Conservation (phyloP, 2,113 vertebrate genomes). For the Mormoops blainvillei region DNA sequence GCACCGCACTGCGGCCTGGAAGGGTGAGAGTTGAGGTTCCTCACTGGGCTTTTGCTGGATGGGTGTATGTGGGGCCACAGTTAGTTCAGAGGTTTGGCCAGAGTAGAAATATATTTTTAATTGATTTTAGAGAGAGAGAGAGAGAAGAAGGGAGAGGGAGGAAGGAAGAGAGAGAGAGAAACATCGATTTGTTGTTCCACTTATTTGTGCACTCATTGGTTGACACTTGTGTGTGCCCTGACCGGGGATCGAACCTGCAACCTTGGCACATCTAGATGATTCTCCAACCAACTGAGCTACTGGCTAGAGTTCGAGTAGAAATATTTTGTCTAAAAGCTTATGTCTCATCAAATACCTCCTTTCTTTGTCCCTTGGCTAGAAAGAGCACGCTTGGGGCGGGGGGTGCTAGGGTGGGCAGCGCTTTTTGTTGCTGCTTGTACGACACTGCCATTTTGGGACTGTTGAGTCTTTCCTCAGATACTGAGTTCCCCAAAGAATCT, state of each 20-base stretch:
- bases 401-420: fast-evolving
- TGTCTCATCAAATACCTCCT: neutral
- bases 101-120: too few relatives aligned
- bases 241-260: too few relatives aligned
- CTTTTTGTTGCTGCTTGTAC: neutral
- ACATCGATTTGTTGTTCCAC: too few relatives aligned
- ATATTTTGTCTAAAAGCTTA: neutral
- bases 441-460: neutral
- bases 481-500: neutral
- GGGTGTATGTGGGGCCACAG: neutral
- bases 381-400: neutral
- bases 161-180: too few relatives aligned
- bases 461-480: neutral
- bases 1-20: neutral
- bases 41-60: neutral
- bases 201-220: too few relatives aligned
- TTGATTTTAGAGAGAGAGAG: too few relatives aligned
- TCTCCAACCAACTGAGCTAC: too few relatives aligned
- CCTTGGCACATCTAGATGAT: too few relatives aligned
- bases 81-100: neutral
- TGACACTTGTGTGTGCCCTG: too few relatives aligned
- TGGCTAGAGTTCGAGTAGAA: too few relatives aligned
- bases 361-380: neutral
- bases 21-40: neutral
- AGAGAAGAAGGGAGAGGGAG: too few relatives aligned